A percentile compares a stretch with the other conserved stretches of the same genome.
Evolutionary conservation across 2,797 vertebrate species (phyloP).

Genomic region (Microctenopoma stevenorrisi): DNA sequence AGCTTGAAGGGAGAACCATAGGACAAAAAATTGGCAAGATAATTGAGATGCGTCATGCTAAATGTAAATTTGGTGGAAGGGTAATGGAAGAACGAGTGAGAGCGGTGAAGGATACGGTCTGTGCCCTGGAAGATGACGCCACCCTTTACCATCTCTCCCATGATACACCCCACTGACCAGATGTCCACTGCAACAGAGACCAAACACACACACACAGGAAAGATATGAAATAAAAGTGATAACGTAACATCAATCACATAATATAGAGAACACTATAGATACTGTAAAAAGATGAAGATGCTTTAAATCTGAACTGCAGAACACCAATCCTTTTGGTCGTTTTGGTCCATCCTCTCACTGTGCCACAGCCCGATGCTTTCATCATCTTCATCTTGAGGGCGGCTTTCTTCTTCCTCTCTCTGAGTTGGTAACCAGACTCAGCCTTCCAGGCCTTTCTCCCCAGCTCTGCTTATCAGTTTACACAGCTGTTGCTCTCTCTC

Average conservation of each 20-base stretch:
- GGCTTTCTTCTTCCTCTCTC: constrained; percentile 40
- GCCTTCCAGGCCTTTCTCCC: constrained; percentile 64
- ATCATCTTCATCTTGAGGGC: constrained; percentile 55
- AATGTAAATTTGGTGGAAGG: constrained; percentile 13
- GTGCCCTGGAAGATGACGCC: constrained; percentile 99
- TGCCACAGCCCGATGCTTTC: constrained; percentile 36
- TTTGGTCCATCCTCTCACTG: constrained; percentile 27
- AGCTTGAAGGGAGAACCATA: not conserved
- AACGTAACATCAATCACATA: constrained; percentile 8
- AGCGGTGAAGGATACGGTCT: constrained; percentile 95
- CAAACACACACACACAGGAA: constrained; percentile 21
- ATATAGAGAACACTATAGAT: constrained; percentile 11
- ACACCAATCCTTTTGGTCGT: constrained; percentile 1
- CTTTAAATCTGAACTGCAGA: constrained; percentile 19
- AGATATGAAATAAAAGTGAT: constrained; percentile 30
- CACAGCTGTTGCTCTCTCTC: constrained; percentile 72
- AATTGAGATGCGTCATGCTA: constrained; percentile 8
- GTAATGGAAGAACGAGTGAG: constrained; percentile 17
- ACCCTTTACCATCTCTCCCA: constrained; percentile 99
- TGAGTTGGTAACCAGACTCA: constrained; percentile 37
- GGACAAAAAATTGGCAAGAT: constrained; percentile 10
- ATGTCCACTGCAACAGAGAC: constrained; percentile 95
- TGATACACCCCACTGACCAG: constrained; percentile 99
- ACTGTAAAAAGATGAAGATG: constrained; percentile 29
- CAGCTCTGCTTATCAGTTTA: constrained; percentile 77